Percentiles rank a stretch among this genome's conserved stretches.
Conservation (phyloP, 2,113 vertebrate genomes). For the Poecilia latipinna region DNA sequence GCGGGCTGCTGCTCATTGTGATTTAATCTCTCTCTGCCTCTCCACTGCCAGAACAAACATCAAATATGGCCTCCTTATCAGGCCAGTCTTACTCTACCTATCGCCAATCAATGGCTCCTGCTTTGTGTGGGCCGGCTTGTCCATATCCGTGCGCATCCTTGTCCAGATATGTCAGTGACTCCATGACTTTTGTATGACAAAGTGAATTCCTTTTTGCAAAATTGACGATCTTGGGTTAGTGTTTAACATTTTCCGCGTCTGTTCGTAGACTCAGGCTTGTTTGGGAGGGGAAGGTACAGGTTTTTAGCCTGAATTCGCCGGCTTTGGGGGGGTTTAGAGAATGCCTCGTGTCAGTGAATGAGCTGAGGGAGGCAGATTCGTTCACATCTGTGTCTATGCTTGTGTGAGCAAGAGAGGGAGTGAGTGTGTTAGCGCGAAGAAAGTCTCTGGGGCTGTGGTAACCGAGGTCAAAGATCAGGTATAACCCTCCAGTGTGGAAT, state of each 20-base stretch:
- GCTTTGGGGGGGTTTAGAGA: neutral
- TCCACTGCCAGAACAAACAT: conserved; percentile 72
- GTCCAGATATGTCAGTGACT: neutral
- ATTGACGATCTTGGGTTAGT: neutral
- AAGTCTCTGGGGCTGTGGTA: conserved; percentile 64
- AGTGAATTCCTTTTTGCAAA: neutral
- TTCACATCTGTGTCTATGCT: conserved; percentile 5
- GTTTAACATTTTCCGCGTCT: neutral
- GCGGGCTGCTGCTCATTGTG: conserved; percentile 71
- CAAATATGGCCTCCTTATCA: conserved; percentile 78
- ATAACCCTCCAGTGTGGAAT: conserved; percentile 69
- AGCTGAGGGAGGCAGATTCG: neutral
- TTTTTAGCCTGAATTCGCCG: neutral
- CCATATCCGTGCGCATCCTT: conserved; percentile 8
- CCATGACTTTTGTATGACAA: neutral
- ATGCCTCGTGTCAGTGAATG: neutral
- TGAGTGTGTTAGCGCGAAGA: conserved; percentile 45
- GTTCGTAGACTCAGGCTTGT: neutral
- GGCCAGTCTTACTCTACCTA: conserved; percentile 61
- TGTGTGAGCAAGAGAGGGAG: neutral
- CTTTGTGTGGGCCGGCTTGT: conserved; percentile 31
- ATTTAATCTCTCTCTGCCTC: conserved; percentile 72
- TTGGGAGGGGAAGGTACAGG: neutral
- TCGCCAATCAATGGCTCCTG: conserved; percentile 72
- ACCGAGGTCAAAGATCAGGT: conserved; percentile 75